Conservation (phyloP, 2,113 vertebrate species). For the Eulemur rufifrons region DNA sequence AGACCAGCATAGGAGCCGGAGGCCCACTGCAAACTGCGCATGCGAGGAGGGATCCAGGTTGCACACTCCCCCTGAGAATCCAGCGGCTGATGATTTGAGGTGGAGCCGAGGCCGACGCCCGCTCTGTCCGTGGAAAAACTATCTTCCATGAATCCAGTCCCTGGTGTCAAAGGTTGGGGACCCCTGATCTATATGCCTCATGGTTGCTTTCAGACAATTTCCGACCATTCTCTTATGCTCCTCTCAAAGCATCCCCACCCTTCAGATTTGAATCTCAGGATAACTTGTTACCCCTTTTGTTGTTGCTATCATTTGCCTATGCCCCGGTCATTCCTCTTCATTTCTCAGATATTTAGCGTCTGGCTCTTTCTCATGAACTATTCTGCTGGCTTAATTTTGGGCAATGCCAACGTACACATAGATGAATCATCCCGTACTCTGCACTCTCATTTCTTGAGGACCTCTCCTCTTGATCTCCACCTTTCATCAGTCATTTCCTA, state of each 20-base stretch:
- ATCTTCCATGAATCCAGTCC: no score
- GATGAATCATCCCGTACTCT: not conserved
- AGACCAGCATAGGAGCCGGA: no score
- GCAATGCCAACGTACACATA: not conserved
- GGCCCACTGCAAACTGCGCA: no score
- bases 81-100: no score
- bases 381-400: not conserved
- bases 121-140: no score
- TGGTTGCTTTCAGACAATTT: not conserved
- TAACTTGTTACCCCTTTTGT: not conserved
- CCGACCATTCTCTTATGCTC: not conserved
- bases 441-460: not conserved
- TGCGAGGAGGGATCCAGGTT: no score
- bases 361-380: not conserved
- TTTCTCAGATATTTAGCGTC: not conserved
- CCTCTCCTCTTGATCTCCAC: not conserved
- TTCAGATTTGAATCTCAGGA: not conserved
- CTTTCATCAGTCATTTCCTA: not conserved
- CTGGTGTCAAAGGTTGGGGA: no score
- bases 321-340: not conserved
- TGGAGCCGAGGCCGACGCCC: no score
- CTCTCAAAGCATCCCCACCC: not conserved
- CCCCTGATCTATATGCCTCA: not conserved
- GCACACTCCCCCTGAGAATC: no score
- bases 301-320: not conserved